Evolutionary conservation across 1,140 invertebrate genomes (phyloP), one percentile per base, ranked within the genome.

Genomic region (Ptiloglossa arizonensis): DNA sequence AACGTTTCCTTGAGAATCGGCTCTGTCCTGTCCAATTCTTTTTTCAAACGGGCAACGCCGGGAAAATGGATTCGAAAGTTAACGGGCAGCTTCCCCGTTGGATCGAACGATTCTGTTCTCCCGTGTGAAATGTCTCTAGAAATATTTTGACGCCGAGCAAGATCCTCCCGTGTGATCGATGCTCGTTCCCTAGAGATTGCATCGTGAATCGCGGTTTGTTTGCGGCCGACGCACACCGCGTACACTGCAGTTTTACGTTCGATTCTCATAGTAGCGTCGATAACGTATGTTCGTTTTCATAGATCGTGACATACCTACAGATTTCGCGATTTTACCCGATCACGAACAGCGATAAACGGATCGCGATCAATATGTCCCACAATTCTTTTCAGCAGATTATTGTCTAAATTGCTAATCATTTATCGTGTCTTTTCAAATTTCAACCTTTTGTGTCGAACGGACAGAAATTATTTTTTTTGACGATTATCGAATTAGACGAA

Each of bases 91-190:
- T 62, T 62, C 54, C 44, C 54, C 44, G 63, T 72, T 71, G 32
- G 44, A 81, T 77, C 72, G 52, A 66, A 73, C 52, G 52, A 80
- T 59, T 71, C 44, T 44, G 78, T 41, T 50, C 63, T 60, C 52
- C 68, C 67, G 79, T 64, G 74, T 69, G 73, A 72, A 78, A 68
- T 73, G 79, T 78, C 79, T 71, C 68, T 82, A 75, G 85, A 88
- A 89, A 89, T 89, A 89, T 89, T 89, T 89, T 89, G 88, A 89
- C 88, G 81, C 72, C 69, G 69, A 62, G 69, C 71, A 86, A 89
- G 85, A 85, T 87, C 86, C 69, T n/a, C n/a, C 74, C 70, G 81
- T 79, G 87, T 89, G 88, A 89, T 89, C 87, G 88, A 89, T 89
- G 88, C 88, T 48, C 81, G 76, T 87, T 88, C 87, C 87, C 87